Base-by-base conservation (phyloP, 2,888 invertebrate species). In the Augochlorella aurata region DNA sequence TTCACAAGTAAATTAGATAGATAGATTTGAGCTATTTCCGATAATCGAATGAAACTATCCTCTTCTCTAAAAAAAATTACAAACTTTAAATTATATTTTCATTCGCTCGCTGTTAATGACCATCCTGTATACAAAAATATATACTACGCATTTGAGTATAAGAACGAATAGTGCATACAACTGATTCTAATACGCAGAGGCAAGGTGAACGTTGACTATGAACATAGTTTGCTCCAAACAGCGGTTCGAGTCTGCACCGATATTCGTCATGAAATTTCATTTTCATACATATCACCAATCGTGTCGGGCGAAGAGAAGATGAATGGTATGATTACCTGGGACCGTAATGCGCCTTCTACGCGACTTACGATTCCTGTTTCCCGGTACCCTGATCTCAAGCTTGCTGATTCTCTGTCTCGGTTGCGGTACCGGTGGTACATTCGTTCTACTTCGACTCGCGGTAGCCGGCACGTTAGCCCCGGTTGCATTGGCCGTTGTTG, bases 331-430 rank as follows among this genome's bases (percentile, higher is more conserved):
- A 91, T 92, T 92, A 92, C 92, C 92, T 92, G 92, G 79, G 81
- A 89, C 89, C 90, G 88, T 91, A 91, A 92, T 89, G 88, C 90
- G 91, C 89, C 93, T 92, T 91, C 92, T 92, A 91, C 91, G 91
- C 88, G 92, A 93, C 93, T 93, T 92, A 93, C 93, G 92, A 90
- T 93, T 93, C 91, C 91, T 89, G 84, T 73, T 86, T 81, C 85
- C 87, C 78, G 83, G 74, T n/a, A 85, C 70, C 75, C 90, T 90
- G 77, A 86, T 84, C 63, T 91, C 91, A 63, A 87, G 83, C 72
- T 89, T 91, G 81, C 83, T 81, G 82, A 89, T 78, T 66, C 91
- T 89, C 79, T 89, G 91, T 69, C 92, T 90, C 78, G 92, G 92
- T 68, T 90, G 90, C 49, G 93, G 92, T 38, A 92, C 88, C 66